phyloP scores from a whole-genome alignment of 2,797 vertebrate species.

The Argyrosomus regius region DNA sequence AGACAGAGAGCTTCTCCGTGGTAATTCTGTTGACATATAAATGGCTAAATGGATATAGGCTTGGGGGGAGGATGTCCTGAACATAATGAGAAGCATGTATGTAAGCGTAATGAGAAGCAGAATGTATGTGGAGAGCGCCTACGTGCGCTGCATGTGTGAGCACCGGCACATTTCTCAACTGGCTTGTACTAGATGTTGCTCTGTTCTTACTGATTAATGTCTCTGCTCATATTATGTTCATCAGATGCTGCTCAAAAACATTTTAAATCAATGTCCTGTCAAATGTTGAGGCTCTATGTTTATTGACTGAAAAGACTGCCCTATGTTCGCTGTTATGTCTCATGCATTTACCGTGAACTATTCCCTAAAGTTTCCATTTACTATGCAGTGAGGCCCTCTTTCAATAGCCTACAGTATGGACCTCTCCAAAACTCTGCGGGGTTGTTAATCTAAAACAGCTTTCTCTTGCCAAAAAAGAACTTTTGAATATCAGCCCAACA shows the following conservation, averaged over 20 bases:
- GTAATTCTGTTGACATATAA: conserved; percentile 77
- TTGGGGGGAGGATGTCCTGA: conserved; percentile 58
- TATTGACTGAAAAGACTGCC: conserved; percentile 14
- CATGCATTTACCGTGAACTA: conserved; percentile 43
- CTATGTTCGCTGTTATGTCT: conserved; percentile 34
- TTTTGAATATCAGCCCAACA: conserved; percentile 68
- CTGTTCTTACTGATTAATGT: conserved; percentile 17
- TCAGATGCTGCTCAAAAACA: conserved; percentile 1
- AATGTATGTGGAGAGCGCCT: conserved; percentile 63
- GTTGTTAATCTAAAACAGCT: conserved; percentile 75
- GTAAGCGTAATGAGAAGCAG: conserved; percentile 72
- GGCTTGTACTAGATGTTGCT: conserved; percentile 1
- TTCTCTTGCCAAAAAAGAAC: conserved; percentile 56
- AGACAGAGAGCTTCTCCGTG: conserved; percentile 68
- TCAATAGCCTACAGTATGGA: conserved; percentile 65
- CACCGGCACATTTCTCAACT: conserved; percentile 41
- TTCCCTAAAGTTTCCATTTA: conserved; percentile 59
- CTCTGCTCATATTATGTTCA: conserved; percentile 26
- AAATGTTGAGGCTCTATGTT: conserved; percentile 24
- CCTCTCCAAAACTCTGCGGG: conserved; percentile 57
- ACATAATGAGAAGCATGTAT: conserved; percentile 77
- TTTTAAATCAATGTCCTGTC: conserved; percentile 8
- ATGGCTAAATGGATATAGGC: conserved; percentile 71
- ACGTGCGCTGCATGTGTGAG: conserved; percentile 69
- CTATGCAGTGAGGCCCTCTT: conserved; percentile 66